Evolutionary conservation across 2,888 invertebrate genomes (phyloP).

Genomic region (Tribolium freemani): DNA sequence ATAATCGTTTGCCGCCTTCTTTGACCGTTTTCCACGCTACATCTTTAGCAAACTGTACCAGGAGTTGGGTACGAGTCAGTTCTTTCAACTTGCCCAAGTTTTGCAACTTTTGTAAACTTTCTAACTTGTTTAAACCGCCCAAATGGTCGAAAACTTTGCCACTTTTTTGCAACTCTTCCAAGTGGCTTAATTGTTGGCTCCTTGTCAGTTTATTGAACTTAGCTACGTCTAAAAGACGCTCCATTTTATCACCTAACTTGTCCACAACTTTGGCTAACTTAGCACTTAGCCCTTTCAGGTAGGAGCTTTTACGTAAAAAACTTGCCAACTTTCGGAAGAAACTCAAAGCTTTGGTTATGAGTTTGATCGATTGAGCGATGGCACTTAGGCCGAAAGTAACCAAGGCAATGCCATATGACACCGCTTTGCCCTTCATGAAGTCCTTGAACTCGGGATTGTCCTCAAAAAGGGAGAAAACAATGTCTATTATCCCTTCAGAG

Average conservation of each 20-base stretch:
- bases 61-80: background rate
- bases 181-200: background rate
- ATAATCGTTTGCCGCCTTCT: background rate
- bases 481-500: conserved; percentile 8
- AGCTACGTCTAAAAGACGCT: background rate
- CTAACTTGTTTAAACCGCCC: background rate
- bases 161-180: background rate
- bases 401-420: background rate
- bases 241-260: background rate
- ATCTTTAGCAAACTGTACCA: background rate
- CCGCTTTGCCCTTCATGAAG: conserved; percentile 8
- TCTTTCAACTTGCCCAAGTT: background rate
- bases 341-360: conserved; percentile 7
- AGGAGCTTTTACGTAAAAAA: background rate
- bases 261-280: background rate
- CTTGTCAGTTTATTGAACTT: conserved; percentile 7
- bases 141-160: background rate
- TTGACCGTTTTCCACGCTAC: background rate
- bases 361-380: background rate
- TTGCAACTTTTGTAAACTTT: background rate
- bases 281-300: conserved; percentile 1
- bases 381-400: conserved; percentile 12
- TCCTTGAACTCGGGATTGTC: background rate
- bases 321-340: background rate
- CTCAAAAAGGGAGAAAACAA: background rate